Conservation (phyloP, 2,888 invertebrate genomes). For the Eueremaeus valkanovi region DNA sequence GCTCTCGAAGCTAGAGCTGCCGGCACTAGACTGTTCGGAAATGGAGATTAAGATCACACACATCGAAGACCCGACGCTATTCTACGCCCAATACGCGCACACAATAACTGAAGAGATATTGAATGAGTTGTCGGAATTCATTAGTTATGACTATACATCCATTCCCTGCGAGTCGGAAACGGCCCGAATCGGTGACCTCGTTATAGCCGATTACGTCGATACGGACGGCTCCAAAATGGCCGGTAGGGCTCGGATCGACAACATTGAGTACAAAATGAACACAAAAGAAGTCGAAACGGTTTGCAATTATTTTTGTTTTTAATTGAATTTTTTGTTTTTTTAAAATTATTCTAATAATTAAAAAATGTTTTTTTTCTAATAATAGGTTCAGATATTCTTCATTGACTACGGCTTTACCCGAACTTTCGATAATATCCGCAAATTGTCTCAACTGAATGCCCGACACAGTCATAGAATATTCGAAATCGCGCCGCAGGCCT, state of each 20-base stretch:
- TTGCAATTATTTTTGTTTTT: background rate
- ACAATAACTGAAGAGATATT: slow-evolving; percentile 48
- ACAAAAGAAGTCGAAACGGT: slow-evolving; percentile 6
- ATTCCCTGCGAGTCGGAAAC: background rate
- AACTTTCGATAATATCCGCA: background rate
- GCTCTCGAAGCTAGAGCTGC: background rate
- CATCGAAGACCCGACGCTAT: slow-evolving; percentile 55
- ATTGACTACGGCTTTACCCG: slow-evolving; percentile 69
- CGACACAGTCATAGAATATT: background rate
- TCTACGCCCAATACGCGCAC: slow-evolving; percentile 64
- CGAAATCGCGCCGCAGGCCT: slow-evolving; percentile 54
- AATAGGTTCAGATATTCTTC: slow-evolving; percentile 62
- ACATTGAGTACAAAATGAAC: background rate
- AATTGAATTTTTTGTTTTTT: too few species aligned
- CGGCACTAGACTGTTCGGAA: slow-evolving; percentile 18
- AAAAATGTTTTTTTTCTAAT: background rate
- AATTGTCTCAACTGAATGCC: background rate
- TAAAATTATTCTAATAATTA: too few species aligned
- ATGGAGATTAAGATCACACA: slow-evolving; percentile 12
- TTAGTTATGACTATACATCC: background rate
- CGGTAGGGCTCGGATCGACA: slow-evolving; percentile 2
- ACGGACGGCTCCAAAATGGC: background rate
- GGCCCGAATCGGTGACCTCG: background rate
- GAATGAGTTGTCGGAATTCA: background rate
- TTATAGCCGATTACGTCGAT: background rate